phyloP scores from a whole-genome alignment of 2,888 invertebrate genomes.

The Plagodis dolabraria region DNA sequence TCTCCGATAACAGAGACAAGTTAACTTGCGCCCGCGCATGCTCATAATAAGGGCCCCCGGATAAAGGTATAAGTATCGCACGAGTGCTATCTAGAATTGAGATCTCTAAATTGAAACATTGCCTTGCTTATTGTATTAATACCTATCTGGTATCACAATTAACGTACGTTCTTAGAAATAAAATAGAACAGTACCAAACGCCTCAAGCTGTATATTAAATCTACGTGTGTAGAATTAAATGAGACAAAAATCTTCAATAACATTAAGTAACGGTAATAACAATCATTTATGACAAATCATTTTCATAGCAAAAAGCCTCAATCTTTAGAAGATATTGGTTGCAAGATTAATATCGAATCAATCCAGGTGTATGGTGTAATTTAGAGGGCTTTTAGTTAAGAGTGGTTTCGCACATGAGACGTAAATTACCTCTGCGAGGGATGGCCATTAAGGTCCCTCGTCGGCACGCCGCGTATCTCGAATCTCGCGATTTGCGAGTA shows the following conservation, averaged over 20 bases:
- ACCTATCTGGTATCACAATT: slow-evolving; percentile 18
- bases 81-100: slow-evolving; percentile 67
- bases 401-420: slow-evolving; percentile 81
- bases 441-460: slow-evolving; percentile 76
- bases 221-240: slow-evolving; percentile 8
- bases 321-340: slow-evolving; percentile 54
- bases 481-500: slow-evolving; percentile 79
- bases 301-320: slow-evolving; percentile 52
- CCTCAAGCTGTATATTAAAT: not conserved
- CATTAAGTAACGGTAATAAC: slow-evolving; percentile 8
- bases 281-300: slow-evolving; percentile 26
- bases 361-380: slow-evolving; percentile 77
- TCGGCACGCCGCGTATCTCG: slow-evolving; percentile 78
- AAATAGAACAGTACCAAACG: slow-evolving; percentile 1
- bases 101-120: slow-evolving; percentile 82
- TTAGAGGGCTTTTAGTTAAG: slow-evolving; percentile 81
- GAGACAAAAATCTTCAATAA: slow-evolving; percentile 37
- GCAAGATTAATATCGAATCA: slow-evolving; percentile 79
- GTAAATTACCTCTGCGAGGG: slow-evolving; percentile 79
- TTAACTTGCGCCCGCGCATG: slow-evolving; percentile 72
- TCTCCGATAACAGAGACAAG: slow-evolving; percentile 79
- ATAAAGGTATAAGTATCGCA: slow-evolving; percentile 74
- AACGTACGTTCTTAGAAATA: slow-evolving; percentile 4
- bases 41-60: slow-evolving; percentile 72
- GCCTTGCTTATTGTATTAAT: slow-evolving; percentile 62